These are phyloP conservation scores for Avahi laniger DNA, from an alignment of 2,797 vertebrate species.

Conservation along the genomic window DNA sequence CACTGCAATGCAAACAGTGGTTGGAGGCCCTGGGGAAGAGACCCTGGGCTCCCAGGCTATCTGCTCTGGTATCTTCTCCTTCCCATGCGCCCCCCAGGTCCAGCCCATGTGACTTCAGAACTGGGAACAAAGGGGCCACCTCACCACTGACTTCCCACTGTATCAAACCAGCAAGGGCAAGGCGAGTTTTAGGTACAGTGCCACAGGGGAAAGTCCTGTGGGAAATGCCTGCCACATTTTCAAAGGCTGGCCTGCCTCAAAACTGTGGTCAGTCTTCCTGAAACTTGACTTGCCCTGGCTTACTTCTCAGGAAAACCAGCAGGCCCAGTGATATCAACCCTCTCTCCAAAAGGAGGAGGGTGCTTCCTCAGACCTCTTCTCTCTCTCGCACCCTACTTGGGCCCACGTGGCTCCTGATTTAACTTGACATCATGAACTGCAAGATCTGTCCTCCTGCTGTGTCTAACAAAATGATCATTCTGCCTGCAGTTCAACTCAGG, in stretches of 20 bases:
- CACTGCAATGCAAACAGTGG: background rate
- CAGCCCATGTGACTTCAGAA: background rate
- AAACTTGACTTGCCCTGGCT: background rate
- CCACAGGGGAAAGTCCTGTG: background rate
- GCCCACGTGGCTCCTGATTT: background rate
- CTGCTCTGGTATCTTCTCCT: background rate
- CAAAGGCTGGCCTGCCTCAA: background rate
- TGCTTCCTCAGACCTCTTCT: background rate
- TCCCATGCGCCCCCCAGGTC: background rate
- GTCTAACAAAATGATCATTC: background rate
- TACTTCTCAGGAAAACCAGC: background rate
- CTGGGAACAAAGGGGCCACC: background rate
- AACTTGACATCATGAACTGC: background rate
- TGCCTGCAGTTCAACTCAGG: background rate
- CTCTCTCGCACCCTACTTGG: background rate
- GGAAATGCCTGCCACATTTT: background rate
- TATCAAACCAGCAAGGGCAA: background rate
- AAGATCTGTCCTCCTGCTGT: background rate
- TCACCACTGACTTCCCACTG: too few relatives aligned
- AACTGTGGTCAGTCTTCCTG: too few relatives aligned
- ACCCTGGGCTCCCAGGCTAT: background rate
- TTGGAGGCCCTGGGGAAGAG: fast-evolving
- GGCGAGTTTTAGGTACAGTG: background rate
- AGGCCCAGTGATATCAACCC: background rate
- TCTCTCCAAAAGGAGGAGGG: background rate